Base-by-base conservation (phyloP, 1,140 invertebrate genomes). In the Uloborus diversus region DNA sequence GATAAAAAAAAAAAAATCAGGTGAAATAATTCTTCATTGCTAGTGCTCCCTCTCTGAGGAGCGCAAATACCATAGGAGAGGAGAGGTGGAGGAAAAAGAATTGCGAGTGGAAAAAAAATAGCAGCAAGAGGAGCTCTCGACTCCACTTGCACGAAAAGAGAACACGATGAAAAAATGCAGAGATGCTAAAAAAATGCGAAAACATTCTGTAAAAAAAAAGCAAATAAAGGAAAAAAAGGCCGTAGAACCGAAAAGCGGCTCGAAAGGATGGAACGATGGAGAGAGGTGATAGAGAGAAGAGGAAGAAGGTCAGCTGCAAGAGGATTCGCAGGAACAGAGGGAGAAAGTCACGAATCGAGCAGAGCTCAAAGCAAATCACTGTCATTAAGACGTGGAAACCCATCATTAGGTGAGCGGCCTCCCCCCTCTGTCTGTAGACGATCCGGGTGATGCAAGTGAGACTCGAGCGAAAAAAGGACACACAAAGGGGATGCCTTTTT, bases 341-440 rank as follows among this genome's bases (percentile, higher is more conserved):
- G 47, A 47, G 37, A 64, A 75, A 75, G 71, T 75, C 71, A 75
- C 71, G 71, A 75, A 35, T 57, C 20, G 27, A 25, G 37, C 71
- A 33, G 57, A 61, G 57, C 71, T 64, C 49, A 75, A 61, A 51
- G 71, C 57, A 75, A 75, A 75, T 75, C 56, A 75, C 71, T 75
- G 71, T 75, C 71, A 75, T 75, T 75, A 75, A 64, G 61, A 75
- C 30, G 57, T 53, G 42, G 57, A 64, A 75, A 75, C 71, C 71
- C 71, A 53, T 75, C 71, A 75, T 75, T 75, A 75, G 57, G 33
- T 30, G 57, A 75, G 71, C 57, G 42, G 25, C 28, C 25, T 59
- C 28, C 25, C 28, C 25, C 28, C 32, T 17, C 37, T 13, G 37
- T 13, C 37, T 42, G 17, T 42, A 9, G n/a, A 27, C 57, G 42